Evolutionary conservation across 2,888 invertebrate species (phyloP), one percentile per base, ranked within the genome.

Genomic region (Papilio protenor): DNA sequence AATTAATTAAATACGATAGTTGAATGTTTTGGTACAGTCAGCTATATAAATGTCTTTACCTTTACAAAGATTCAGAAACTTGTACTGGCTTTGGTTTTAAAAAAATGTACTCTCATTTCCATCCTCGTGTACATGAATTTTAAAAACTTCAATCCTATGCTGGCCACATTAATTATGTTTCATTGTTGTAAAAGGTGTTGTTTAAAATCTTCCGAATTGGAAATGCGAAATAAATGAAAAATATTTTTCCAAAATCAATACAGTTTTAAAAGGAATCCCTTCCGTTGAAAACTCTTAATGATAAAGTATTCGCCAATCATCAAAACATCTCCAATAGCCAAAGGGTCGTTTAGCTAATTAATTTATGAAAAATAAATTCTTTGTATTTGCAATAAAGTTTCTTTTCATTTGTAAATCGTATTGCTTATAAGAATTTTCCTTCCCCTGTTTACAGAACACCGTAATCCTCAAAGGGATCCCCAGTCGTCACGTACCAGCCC

Each of bases 271-370:
- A 73, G 73, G 57, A 75, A 75, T 77, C 61, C 64, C 79, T 77
- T 81, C 77, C 85, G 88, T 85, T 83, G 85, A 85, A 84, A 83
- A 82, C 72, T 81, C 83, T 82, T 83, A 81, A 82, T 82, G 81
- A 86, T 84, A 66, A 81, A 83, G 84, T 84, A 86, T 90, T 89
- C 84, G 86, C 89, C 83, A 88, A 89, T 91, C 90, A 91, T 91
- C 91, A 90, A 87, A 89, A 89, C 82, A 85, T 88, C 87, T 87
- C 88, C 90, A 89, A 89, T 89, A 90, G 81, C 66, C 81, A 82
- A 81, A 82, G 83, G 85, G 85, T 84, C 84, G 80, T 69, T 45
- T 27, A 77, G 40, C 77, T 78, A 77, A 82, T 80, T 76, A 79
- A n/a, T 49, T 80, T 79, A 71, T 78, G 66, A 83, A 83, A n/a